Conservation (phyloP, 1,140 invertebrate genomes). For the Microplitis demolitor region DNA sequence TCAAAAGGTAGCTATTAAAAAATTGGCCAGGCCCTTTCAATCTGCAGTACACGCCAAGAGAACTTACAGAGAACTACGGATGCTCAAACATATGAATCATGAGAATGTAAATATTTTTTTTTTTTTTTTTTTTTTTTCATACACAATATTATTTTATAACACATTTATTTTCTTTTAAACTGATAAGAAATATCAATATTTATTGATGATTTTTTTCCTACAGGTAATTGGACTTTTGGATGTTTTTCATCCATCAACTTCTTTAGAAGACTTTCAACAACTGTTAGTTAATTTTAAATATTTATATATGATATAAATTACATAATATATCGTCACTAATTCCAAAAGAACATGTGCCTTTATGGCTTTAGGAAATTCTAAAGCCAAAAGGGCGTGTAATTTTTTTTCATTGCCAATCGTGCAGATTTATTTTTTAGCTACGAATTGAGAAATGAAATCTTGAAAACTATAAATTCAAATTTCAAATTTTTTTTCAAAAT, state of each 20-base stretch:
- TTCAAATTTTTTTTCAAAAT: no score
- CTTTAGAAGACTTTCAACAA: slow-evolving; percentile 83
- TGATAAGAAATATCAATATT: background rate
- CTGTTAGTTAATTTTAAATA: slow-evolving; percentile 64
- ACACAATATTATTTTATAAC: background rate
- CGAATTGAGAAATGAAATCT: no score
- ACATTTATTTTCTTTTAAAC: background rate
- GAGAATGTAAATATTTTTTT: slow-evolving; percentile 84
- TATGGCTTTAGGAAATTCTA: no score
- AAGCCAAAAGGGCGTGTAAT: no score
- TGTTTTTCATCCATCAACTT: slow-evolving; percentile 86
- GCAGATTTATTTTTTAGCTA: no score
- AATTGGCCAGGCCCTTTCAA: slow-evolving; percentile 95
- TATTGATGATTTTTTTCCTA: slow-evolving; percentile 11
- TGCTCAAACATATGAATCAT: slow-evolving; percentile 99
- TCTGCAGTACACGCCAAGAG: slow-evolving; percentile 98
- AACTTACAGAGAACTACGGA: slow-evolving; percentile 93
- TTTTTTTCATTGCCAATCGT: no score
- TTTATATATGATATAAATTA: background rate
- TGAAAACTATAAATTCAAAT: no score
- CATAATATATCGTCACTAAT: no score
- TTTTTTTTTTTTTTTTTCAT: background rate
- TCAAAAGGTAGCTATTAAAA: slow-evolving; percentile 96
- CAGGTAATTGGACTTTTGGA: slow-evolving; percentile 89
- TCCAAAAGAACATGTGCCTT: no score